Percentiles rank a stretch among this genome's conserved stretches.
Conservation (phyloP, 2,888 invertebrate species). For the Anaspis maculata region DNA sequence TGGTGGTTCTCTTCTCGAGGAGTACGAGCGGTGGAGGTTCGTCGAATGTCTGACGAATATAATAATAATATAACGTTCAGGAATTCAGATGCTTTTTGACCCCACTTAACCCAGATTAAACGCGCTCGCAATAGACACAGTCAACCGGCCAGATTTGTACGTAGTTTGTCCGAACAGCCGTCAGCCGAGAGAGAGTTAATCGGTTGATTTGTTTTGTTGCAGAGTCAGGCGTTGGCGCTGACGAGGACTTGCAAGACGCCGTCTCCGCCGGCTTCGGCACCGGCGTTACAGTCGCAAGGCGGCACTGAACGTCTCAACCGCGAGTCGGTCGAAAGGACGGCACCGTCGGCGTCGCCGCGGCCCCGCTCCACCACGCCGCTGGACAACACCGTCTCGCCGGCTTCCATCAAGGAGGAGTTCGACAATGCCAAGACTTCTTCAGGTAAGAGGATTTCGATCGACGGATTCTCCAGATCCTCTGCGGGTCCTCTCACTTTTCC, state of each 20-base stretch:
- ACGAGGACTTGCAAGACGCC: slow-evolving; percentile 47
- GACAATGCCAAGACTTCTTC: slow-evolving; percentile 51
- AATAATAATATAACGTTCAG: slow-evolving; percentile 43
- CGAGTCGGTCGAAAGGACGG: slow-evolving; percentile 47
- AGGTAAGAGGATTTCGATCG: slow-evolving; percentile 44
- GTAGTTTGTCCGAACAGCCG: slow-evolving; percentile 7
- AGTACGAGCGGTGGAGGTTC: slow-evolving; percentile 14
- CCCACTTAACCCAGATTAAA: slow-evolving; percentile 68
- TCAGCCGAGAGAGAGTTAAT: slow-evolving; percentile 8
- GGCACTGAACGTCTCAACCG: slow-evolving; percentile 39
- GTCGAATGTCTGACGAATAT: slow-evolving; percentile 21
- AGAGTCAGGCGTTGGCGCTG: slow-evolving; percentile 61
- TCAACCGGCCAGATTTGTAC: slow-evolving; percentile 32
- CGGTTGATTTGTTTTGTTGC: slow-evolving; percentile 29
- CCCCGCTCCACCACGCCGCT: slow-evolving; percentile 39
- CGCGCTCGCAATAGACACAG: slow-evolving; percentile 38
- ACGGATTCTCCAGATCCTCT: too few relatives aligned
- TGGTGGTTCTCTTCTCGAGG: too few relatives aligned
- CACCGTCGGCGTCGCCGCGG: slow-evolving; percentile 37
- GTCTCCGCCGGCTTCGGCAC: slow-evolving; percentile 31
- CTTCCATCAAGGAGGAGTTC: slow-evolving; percentile 58
- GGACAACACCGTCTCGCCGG: slow-evolving; percentile 45
- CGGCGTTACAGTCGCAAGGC: too few relatives aligned
- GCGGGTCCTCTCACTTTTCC: too few relatives aligned
- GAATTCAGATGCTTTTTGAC: slow-evolving; percentile 66